phyloP scores from a whole-genome alignment of 2,797 vertebrate genomes.

The Bucorvus abyssinicus region DNA sequence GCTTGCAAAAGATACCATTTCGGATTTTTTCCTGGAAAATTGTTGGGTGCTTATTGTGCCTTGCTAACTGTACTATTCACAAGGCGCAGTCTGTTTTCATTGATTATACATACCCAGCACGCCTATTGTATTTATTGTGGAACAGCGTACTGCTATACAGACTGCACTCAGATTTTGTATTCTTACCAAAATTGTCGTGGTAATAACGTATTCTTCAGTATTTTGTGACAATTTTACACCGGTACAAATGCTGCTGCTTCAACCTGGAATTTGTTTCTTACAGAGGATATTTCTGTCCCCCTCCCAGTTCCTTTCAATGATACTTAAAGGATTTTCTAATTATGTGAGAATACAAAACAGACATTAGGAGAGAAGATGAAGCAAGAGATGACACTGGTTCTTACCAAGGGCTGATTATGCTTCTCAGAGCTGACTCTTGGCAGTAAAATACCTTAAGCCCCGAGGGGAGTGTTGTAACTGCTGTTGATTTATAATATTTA shows the following conservation, averaged over 20 bases:
- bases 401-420: neutral
- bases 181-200: neutral
- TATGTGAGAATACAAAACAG: neutral
- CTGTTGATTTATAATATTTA: neutral
- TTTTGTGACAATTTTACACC: neutral
- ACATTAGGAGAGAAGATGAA: neutral
- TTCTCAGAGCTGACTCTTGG: neutral
- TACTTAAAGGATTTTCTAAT: neutral
- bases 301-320: neutral
- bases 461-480: neutral
- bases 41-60: neutral
- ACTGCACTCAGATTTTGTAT: neutral
- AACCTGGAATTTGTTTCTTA: neutral
- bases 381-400: neutral
- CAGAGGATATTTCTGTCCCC: neutral
- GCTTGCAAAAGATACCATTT: neutral
- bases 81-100: neutral
- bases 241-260: neutral
- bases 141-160: neutral
- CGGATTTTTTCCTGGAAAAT: neutral
- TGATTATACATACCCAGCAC: neutral
- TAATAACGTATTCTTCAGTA: neutral
- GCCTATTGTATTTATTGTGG: neutral
- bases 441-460: neutral
- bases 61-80: neutral